These are phyloP conservation scores for Maccullochella peelii DNA, from an alignment of 2,113 vertebrate genomes.

Conservation along the genomic window DNA sequence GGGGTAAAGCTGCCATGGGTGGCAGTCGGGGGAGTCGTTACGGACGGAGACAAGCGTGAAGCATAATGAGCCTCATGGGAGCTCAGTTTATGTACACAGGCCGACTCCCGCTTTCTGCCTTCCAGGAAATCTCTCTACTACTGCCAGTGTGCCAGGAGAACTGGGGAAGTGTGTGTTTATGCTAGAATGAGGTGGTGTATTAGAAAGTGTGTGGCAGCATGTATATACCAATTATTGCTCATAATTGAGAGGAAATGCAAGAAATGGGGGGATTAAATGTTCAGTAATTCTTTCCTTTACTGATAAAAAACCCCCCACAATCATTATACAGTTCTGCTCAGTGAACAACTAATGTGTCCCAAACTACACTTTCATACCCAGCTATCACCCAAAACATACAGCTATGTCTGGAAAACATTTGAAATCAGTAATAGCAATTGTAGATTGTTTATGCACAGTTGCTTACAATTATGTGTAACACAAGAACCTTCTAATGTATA, in stretches of 20 bases:
- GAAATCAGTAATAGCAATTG: background rate
- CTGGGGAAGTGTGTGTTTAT: background rate
- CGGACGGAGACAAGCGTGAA: conserved; percentile 36
- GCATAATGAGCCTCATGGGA: conserved; percentile 69
- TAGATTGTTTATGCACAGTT: background rate
- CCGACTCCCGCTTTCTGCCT: conserved; percentile 31
- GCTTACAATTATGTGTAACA: background rate
- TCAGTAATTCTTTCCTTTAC: conserved; percentile 10
- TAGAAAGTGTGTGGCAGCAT: background rate
- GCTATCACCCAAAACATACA: background rate
- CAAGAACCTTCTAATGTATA: background rate
- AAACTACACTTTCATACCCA: background rate
- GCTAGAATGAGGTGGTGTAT: no score
- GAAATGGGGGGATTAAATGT: background rate
- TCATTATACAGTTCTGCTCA: background rate
- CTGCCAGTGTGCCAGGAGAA: conserved; percentile 32
- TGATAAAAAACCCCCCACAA: background rate
- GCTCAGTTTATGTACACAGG: conserved; percentile 53
- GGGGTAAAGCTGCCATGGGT: conserved; percentile 34
- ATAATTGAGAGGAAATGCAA: conserved; percentile 1
- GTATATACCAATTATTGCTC: conserved; percentile 8
- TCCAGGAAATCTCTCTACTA: conserved; percentile 17
- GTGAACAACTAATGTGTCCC: background rate
- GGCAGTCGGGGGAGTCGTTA: conserved; percentile 52
- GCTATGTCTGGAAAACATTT: background rate